Percentiles rank a stretch among this genome's conserved stretches.
Evolutionary conservation across 2,888 invertebrate genomes (phyloP).

Genomic region (Plemyria rubiginata): DNA sequence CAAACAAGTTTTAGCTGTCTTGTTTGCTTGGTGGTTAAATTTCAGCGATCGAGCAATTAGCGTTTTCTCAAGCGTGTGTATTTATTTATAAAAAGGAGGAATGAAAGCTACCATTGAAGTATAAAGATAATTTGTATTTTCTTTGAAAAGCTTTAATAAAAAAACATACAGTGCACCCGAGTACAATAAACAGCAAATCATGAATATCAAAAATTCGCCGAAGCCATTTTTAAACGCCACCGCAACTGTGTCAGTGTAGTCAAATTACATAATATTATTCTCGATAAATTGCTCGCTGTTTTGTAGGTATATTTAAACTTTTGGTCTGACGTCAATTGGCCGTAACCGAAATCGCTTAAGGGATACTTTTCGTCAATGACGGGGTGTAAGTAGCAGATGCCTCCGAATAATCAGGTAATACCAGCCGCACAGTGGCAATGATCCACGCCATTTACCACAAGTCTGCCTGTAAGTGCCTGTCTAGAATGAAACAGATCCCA

Average conservation of each 20-base stretch:
- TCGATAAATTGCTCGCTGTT: constrained; percentile 12
- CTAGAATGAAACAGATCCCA: constrained; percentile 60
- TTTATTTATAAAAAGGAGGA: too few relatives aligned
- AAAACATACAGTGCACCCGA: too few relatives aligned
- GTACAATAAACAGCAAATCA: not conserved
- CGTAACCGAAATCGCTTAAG: constrained; percentile 33
- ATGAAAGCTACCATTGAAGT: too few relatives aligned
- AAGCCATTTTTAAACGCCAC: not conserved
- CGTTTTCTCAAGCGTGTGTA: too few relatives aligned
- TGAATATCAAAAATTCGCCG: not conserved
- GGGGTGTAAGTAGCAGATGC: constrained; percentile 55
- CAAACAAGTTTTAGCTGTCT: too few relatives aligned
- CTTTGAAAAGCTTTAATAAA: too few relatives aligned
- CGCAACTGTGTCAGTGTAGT: constrained; percentile 8
- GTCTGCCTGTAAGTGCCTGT: constrained; percentile 68
- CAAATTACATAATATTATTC: constrained; percentile 11
- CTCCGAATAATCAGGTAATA: constrained; percentile 61
- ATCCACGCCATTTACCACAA: constrained; percentile 66
- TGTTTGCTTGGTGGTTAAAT: too few relatives aligned
- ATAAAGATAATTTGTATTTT: too few relatives aligned
- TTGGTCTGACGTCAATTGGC: constrained; percentile 37
- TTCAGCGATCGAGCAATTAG: too few relatives aligned
- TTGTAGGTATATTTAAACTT: constrained; percentile 22
- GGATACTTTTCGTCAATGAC: constrained; percentile 41
- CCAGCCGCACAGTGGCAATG: constrained; percentile 54